phyloP scores from a whole-genome alignment of 2,113 vertebrate genomes.

The Clarias batrachus region DNA sequence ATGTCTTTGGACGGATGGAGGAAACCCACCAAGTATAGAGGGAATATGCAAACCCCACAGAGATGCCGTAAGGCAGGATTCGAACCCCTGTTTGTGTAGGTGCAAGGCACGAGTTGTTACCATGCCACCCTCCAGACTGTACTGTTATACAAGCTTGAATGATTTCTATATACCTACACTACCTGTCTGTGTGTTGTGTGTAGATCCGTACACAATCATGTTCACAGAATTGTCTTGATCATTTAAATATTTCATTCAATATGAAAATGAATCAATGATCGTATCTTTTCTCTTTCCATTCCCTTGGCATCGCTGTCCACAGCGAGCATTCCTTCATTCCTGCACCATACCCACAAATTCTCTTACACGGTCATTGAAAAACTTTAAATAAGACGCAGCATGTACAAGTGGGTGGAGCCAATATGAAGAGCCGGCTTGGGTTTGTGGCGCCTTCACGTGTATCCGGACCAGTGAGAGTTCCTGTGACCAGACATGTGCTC shows the following conservation, averaged over 20 bases:
- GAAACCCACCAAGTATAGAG: too few species aligned
- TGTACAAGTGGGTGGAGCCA: not conserved
- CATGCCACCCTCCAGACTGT: too few species aligned
- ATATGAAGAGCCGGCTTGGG: not conserved
- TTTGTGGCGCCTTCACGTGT: not conserved
- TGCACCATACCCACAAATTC: not conserved
- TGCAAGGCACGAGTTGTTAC: too few species aligned
- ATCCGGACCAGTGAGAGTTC: not conserved
- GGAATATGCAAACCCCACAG: too few species aligned
- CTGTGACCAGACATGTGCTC: not conserved
- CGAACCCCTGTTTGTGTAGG: too few species aligned
- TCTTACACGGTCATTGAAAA: not conserved
- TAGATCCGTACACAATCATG: too few species aligned
- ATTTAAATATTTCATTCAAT: not conserved
- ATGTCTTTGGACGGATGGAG: too few species aligned
- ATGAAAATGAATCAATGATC: not conserved
- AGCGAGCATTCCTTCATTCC: not conserved
- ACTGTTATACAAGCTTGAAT: too few species aligned
- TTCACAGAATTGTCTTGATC: not conserved
- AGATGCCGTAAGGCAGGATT: too few species aligned
- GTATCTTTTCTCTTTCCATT: not conserved
- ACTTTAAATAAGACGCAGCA: not conserved
- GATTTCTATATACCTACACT: too few species aligned
- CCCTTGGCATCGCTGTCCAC: not conserved
- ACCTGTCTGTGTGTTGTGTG: too few species aligned